These are phyloP conservation scores for Hemitrygon akajei DNA, from an alignment of 2,797 vertebrate species.

Conservation along the genomic window DNA sequence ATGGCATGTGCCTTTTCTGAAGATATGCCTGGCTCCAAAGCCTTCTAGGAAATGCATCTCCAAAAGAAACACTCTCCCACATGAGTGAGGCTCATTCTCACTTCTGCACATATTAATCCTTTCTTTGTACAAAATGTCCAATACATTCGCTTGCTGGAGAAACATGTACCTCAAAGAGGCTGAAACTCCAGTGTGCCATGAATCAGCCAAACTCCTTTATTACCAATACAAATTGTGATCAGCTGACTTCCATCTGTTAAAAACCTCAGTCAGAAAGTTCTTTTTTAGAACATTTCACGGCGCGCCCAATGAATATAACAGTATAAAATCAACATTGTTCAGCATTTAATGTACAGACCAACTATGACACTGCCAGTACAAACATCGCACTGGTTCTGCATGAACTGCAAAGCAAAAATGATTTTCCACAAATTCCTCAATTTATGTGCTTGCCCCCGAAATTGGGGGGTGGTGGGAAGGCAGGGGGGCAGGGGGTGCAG, in stretches of 20 bases:
- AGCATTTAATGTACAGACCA: not conserved
- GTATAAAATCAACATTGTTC: not conserved
- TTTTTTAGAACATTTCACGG: not conserved
- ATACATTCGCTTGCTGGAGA: not conserved
- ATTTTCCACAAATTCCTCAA: not conserved
- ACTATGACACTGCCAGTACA: not conserved
- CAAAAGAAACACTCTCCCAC: not conserved
- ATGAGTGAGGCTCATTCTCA: not conserved
- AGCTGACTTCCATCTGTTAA: not conserved
- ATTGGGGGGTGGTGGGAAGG: too few relatives aligned
- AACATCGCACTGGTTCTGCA: not conserved
- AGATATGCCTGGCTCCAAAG: conserved; percentile 10
- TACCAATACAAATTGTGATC: not conserved
- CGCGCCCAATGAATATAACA: not conserved
- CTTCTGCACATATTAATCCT: not conserved
- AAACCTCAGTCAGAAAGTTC: not conserved
- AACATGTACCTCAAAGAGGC: not conserved
- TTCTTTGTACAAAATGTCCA: not conserved
- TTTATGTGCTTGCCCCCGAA: too few relatives aligned
- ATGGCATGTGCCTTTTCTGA: not conserved
- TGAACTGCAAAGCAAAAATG: too few relatives aligned
- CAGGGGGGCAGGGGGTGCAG: too few relatives aligned
- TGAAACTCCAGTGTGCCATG: too few relatives aligned
- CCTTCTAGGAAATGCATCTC: not conserved
- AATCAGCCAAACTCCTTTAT: not conserved